These are phyloP conservation scores for Emys orbicularis DNA, from an alignment of 2,797 vertebrate species.

Conservation along the genomic window DNA sequence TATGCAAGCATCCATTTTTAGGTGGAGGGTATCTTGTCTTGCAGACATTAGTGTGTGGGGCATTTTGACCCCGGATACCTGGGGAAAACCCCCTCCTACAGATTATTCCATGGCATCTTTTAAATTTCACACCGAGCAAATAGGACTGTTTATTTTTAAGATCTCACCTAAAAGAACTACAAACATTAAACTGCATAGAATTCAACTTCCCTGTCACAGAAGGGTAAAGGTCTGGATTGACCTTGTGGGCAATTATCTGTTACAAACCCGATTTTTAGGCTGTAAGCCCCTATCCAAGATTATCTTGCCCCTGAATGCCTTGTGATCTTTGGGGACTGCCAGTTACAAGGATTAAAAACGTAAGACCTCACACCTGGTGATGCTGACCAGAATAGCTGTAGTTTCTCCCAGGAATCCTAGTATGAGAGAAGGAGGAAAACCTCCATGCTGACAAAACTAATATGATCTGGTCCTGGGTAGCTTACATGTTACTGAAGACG, in stretches of 20 bases:
- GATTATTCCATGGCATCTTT: not conserved
- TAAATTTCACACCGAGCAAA: not conserved
- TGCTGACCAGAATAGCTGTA: not conserved
- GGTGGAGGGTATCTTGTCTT: not conserved
- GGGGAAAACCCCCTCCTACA: not conserved
- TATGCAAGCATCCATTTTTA: not conserved
- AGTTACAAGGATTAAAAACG: not conserved
- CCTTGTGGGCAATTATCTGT: not conserved
- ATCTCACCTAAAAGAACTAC: not conserved
- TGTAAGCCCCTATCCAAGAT: not conserved
- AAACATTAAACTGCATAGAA: not conserved
- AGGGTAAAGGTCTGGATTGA: not conserved
- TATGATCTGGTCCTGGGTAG: not conserved
- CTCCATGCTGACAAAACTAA: not conserved
- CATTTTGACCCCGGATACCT: not conserved
- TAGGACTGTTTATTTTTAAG: not conserved
- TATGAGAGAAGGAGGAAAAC: not conserved
- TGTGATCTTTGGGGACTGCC: not conserved
- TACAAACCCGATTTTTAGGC: not conserved
- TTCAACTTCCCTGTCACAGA: not conserved
- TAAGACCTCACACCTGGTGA: not conserved
- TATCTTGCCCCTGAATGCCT: not conserved
- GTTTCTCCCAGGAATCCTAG: not conserved
- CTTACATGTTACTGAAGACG: not conserved
- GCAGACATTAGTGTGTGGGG: rapidly evolving